These are phyloP conservation scores for Drosophila sordidula DNA, from an alignment of 2,888 invertebrate genomes.

Conservation along the genomic window DNA sequence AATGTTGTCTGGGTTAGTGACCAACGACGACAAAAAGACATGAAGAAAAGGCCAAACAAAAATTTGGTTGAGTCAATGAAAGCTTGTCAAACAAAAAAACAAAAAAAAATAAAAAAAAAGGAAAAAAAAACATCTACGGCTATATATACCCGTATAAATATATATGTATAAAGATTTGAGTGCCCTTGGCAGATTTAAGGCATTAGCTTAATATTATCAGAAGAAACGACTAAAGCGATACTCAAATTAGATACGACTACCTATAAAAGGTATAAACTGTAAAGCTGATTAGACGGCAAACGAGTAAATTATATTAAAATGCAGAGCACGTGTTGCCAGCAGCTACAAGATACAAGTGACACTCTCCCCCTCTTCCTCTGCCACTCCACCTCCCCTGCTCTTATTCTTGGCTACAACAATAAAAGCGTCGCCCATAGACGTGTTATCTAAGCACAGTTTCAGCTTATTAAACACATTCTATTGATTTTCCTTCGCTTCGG, in stretches of 20 bases:
- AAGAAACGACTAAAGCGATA: constrained; percentile 50
- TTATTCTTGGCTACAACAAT: constrained; percentile 30
- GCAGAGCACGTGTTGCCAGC: constrained; percentile 55
- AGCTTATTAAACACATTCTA: constrained; percentile 69
- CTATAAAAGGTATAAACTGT: constrained; percentile 40
- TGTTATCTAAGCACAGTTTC: constrained; percentile 63
- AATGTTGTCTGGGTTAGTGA: constrained; percentile 56
- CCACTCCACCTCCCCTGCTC: background rate
- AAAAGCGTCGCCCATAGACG: constrained; percentile 50
- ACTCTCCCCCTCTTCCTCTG: background rate
- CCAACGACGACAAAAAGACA: constrained; percentile 40
- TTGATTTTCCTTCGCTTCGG: constrained; percentile 52
- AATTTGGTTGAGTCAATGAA: constrained; percentile 51
- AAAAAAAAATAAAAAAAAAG: background rate
- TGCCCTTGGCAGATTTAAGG: constrained; percentile 49
- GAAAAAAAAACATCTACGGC: background rate
- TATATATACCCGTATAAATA: constrained; percentile 7
- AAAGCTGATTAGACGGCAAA: constrained; percentile 54
- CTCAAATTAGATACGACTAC: constrained; percentile 59
- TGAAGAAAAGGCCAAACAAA: constrained; percentile 31
- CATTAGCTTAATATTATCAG: constrained; percentile 56
- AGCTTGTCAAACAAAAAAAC: constrained; percentile 20
- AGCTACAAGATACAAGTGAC: constrained; percentile 45
- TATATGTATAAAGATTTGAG: constrained; percentile 24
- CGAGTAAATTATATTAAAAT: constrained; percentile 57